A percentile compares a stretch with the other conserved stretches of the same genome.
Evolutionary conservation across 53 echinoderm and acorn worm species (phyloP).

Genomic region (Zoroaster sp.): DNA sequence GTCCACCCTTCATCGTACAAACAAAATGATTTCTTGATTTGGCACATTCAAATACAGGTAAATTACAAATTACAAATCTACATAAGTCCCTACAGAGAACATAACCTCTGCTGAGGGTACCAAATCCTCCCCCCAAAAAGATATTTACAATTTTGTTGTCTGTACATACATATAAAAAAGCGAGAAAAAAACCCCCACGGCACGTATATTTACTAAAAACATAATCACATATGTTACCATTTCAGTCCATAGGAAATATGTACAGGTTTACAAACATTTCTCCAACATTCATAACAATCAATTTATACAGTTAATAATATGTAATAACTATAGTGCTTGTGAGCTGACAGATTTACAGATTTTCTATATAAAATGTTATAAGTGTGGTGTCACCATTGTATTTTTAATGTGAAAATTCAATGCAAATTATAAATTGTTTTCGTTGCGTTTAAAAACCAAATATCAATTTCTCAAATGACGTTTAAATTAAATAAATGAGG

Average conservation of each 20-base stretch:
- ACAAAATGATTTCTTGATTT: not conserved
- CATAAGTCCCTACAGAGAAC: not conserved
- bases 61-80: not conserved
- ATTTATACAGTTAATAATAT: conserved; percentile 6
- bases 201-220: not conserved
- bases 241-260: conserved; percentile 23
- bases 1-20: no score
- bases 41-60: not conserved
- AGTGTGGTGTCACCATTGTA: no score
- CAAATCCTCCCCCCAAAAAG: not conserved
- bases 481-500: no score
- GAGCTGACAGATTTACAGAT: no score
- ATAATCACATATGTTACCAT: conserved; percentile 22
- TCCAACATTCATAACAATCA: not conserved
- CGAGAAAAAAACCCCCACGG: not conserved
- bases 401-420: no score
- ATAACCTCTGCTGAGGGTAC: not conserved
- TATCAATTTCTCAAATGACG: no score
- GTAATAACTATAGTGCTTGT: no score
- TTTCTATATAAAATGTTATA: no score
- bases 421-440: no score
- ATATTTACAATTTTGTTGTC: conserved; percentile 27
- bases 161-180: conserved; percentile 44
- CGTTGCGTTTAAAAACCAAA: no score
- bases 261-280: conserved; percentile 44